Conservation (phyloP, 2,888 invertebrate species). For the Caenorhabditis virilis region DNA sequence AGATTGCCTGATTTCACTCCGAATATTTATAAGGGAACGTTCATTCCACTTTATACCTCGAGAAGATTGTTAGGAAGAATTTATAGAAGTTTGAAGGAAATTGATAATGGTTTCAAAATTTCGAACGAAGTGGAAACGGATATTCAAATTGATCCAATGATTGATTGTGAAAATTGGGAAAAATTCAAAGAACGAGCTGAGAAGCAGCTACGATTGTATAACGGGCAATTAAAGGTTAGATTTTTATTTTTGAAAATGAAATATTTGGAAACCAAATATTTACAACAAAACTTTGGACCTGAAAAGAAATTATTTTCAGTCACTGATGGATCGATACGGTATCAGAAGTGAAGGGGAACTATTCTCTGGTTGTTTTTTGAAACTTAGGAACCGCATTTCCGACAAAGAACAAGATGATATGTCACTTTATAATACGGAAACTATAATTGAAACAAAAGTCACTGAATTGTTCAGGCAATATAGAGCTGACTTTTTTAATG, state of each 20-base stretch:
- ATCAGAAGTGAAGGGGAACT: conserved; percentile 62
- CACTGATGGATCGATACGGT: conserved; percentile 59
- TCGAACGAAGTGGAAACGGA: conserved; percentile 36
- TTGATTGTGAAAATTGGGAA: conserved; percentile 25
- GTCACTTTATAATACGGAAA: conserved; percentile 59
- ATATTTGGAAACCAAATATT: background rate
- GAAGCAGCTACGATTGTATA: conserved; percentile 36
- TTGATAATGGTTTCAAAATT: conserved; percentile 48
- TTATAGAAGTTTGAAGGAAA: conserved; percentile 44
- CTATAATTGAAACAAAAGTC: conserved; percentile 59
- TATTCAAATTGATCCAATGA: conserved; percentile 19
- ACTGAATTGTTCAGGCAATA: conserved; percentile 12
- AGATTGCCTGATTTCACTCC: conserved; percentile 38
- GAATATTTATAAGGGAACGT: conserved; percentile 22
- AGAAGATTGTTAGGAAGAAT: conserved; percentile 55
- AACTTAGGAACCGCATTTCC: conserved; percentile 54
- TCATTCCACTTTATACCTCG: conserved; percentile 39
- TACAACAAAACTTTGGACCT: too few relatives aligned
- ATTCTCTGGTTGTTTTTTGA: conserved; percentile 55
- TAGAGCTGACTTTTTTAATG: conserved; percentile 34
- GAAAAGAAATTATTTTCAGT: conserved; percentile 21
- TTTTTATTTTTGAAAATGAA: background rate
- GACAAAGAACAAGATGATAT: conserved; percentile 65
- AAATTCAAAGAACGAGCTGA: conserved; percentile 20
- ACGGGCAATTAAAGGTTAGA: conserved; percentile 40